Percentiles rank a stretch among this genome's conserved stretches.
Evolutionary conservation across 2,113 vertebrate genomes (phyloP).

Genomic region (Sinocyclocheilus anshuiensis): DNA sequence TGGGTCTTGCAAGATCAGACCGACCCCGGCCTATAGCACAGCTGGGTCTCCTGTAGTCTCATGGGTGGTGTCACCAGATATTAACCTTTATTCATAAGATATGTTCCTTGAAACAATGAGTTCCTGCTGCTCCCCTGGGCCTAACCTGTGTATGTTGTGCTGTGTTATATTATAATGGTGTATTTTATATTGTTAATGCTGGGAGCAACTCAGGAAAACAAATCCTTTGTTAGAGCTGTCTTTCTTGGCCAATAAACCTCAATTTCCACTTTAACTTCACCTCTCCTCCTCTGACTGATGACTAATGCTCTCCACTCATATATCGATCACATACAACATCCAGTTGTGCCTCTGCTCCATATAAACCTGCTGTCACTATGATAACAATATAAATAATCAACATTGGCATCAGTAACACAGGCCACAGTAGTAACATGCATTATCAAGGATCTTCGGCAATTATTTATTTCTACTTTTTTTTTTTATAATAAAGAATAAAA

Average conservation of each 20-base stretch:
- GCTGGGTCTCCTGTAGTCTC: constrained; percentile 71
- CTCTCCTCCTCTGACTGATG: not conserved
- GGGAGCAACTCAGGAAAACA: not conserved
- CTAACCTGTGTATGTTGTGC: constrained; percentile 53
- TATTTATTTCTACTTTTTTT: not conserved
- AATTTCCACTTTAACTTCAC: constrained; percentile 22
- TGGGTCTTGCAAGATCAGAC: constrained; percentile 64
- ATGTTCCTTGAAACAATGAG: constrained; percentile 66
- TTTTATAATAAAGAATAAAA: too few species aligned
- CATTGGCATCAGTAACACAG: not conserved
- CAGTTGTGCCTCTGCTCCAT: not conserved
- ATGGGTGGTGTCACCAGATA: constrained; percentile 68
- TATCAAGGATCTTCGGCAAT: not conserved
- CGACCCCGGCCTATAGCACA: constrained; percentile 64
- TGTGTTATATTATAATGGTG: constrained; percentile 25
- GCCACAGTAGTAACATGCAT: not conserved
- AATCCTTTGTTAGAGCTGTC: not conserved
- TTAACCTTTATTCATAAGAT: constrained; percentile 74
- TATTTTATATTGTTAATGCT: constrained; percentile 21
- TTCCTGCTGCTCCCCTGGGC: constrained; percentile 49
- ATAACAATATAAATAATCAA: not conserved
- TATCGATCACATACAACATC: constrained; percentile 46
- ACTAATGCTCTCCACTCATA: constrained; percentile 1
- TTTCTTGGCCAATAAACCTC: not conserved
- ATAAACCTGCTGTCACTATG: not conserved